Percentiles rank a stretch among this genome's conserved stretches.
phyloP scores from a whole-genome alignment of 2,888 invertebrate genomes.

The Cheilosia soror region DNA sequence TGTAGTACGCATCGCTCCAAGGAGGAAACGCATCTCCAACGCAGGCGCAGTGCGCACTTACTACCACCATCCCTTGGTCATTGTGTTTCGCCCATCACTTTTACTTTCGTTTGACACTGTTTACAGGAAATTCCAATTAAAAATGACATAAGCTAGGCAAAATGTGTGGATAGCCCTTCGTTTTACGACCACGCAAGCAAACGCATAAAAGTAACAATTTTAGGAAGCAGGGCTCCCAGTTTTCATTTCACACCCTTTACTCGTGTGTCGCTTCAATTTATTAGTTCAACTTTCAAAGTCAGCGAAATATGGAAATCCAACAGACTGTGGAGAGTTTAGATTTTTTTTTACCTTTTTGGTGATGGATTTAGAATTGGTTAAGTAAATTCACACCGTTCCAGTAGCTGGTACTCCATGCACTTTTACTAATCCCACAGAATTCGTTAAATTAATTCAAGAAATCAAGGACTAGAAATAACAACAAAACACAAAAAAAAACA shows the following conservation, averaged over 20 bases:
- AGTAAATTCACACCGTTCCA: slow-evolving; percentile 26
- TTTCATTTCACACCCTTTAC: slow-evolving; percentile 3
- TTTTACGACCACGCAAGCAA: neutral
- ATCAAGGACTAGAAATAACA: slow-evolving; percentile 15
- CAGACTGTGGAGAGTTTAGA: neutral
- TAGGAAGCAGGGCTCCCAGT: slow-evolving; percentile 6
- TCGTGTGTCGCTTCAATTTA: slow-evolving; percentile 7
- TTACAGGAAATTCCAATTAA: slow-evolving; percentile 73
- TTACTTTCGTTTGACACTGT: slow-evolving; percentile 71
- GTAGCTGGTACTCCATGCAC: slow-evolving; percentile 60
- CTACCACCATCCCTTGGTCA: slow-evolving; percentile 36
- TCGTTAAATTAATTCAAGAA: neutral
- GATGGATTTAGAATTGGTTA: slow-evolving; percentile 40
- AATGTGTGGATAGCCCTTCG: slow-evolving; percentile 20
- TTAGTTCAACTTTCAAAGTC: slow-evolving; percentile 14
- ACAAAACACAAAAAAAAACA: slow-evolving; percentile 7
- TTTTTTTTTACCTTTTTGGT: slow-evolving; percentile 58
- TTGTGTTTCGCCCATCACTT: slow-evolving; percentile 41
- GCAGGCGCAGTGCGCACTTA: slow-evolving; percentile 62
- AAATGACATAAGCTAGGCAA: slow-evolving; percentile 68
- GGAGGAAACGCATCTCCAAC: slow-evolving; percentile 68
- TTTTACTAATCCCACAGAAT: slow-evolving; percentile 6
- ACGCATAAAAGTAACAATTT: slow-evolving; percentile 10
- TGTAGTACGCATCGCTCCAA: slow-evolving; percentile 48
- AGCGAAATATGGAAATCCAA: slow-evolving; percentile 41